Evolutionary conservation across 2,888 invertebrate species (phyloP), one percentile per base, ranked within the genome.

Genomic region (Criorhina ranunculi): DNA sequence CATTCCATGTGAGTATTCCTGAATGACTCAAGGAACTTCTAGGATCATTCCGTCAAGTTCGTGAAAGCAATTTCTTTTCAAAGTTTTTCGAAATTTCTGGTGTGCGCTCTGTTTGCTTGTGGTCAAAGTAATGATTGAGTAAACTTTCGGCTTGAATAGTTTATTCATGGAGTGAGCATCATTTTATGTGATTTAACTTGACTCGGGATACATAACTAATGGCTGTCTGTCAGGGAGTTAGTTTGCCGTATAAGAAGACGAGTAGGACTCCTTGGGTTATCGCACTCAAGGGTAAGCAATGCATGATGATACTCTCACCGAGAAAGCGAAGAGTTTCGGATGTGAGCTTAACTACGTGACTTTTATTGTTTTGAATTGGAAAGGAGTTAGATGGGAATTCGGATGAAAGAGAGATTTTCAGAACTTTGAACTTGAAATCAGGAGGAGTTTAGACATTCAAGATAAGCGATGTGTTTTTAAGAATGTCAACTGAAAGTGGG

Each of bases 91-190:
- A 6, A 46, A 42, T 46, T 59, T 42, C 31, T 31, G n/a, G n/a
- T 53, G 53, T 67, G 55, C 64, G 64, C 46, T 67, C 19, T 83
- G 62, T 83, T 83, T 79, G 78, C 78, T 64, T 83, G 49, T 75
- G 83, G 83, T 79, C 78, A 83, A 79, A 83, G 83, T 79, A 83
- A 83, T 83, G 83, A 78, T 69, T 83, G 83, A 79, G 78, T 79
- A 83, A 83, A 83, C 83, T 83, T 83, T 78, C 55, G 79, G 78
- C 73, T 83, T 78, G 83, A 83, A 73, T 83, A 83, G 83, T 83
- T 83, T 83, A 83, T 83, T 83, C 83, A 83, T 78, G 83, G 83
- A 49, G 78, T 78, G 83, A 49, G 72, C 67, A 78, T 83, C 78
- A 78, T 83, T 78, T 83, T 83, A 73, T 78, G 82, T 83, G 82